A percentile compares a stretch with the other conserved stretches of the same genome.
These are phyloP conservation scores for Ornithoptera alexandrae DNA, from an alignment of 2,888 invertebrate species.

Conservation along the genomic window DNA sequence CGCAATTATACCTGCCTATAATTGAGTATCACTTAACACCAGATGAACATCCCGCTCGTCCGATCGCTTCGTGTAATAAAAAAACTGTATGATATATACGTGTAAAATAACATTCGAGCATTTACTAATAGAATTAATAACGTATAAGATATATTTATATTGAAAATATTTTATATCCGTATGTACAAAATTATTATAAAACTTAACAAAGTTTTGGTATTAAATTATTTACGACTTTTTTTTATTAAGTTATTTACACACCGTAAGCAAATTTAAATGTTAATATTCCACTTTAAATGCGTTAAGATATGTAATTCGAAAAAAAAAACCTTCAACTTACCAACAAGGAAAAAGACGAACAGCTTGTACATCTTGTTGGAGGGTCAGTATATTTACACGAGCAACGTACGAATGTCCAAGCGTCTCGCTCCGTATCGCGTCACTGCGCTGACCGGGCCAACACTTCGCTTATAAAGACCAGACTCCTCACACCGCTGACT, in stretches of 20 bases:
- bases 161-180: too few relatives aligned
- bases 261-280: background rate
- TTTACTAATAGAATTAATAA: too few relatives aligned
- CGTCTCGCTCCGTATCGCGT: conserved; percentile 30
- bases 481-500: conserved; percentile 4
- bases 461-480: conserved; percentile 25
- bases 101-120: background rate
- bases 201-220: too few relatives aligned
- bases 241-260: background rate
- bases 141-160: too few relatives aligned
- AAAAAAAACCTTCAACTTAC: conserved; percentile 42
- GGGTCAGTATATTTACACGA: conserved; percentile 7
- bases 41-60: too few relatives aligned
- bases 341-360: conserved; percentile 45
- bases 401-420: conserved; percentile 11
- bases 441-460: conserved; percentile 37
- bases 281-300: background rate
- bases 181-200: too few relatives aligned
- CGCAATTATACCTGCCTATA: too few relatives aligned
- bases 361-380: conserved; percentile 45
- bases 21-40: too few relatives aligned
- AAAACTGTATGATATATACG: too few relatives aligned
- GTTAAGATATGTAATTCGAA: background rate
- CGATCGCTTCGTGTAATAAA: too few relatives aligned
- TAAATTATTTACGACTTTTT: too few relatives aligned